Percentiles rank a stretch among this genome's conserved stretches.
Conservation (phyloP, 2,888 invertebrate genomes). For the Nomada ruficornis region DNA sequence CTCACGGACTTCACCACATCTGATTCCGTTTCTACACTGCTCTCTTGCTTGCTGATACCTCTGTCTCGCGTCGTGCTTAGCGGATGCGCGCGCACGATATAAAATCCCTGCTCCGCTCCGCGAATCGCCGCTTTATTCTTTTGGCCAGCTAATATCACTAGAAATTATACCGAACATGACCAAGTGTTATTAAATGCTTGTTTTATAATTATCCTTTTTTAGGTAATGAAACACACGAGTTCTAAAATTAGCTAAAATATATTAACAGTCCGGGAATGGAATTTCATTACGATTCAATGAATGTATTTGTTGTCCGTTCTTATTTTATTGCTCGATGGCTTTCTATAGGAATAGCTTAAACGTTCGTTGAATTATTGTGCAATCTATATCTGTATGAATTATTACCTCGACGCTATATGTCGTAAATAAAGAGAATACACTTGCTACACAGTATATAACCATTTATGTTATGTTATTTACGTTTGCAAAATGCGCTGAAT, state of each 20-base stretch:
- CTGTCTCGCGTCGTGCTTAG: slow-evolving; percentile 52
- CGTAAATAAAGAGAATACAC: not conserved
- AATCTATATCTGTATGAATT: not conserved
- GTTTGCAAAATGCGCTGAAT: not conserved
- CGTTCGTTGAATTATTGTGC: not conserved
- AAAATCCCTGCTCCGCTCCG: slow-evolving; percentile 54
- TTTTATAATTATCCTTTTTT: not conserved
- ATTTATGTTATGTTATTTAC: not conserved
- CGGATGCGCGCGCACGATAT: slow-evolving; percentile 49
- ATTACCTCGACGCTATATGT: not conserved
- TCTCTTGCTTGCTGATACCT: slow-evolving; percentile 66
- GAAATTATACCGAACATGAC: slow-evolving; percentile 23
- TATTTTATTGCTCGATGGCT: not conserved
- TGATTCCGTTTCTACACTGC: slow-evolving; percentile 69
- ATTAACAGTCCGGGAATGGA: too few species aligned
- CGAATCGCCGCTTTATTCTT: slow-evolving; percentile 28
- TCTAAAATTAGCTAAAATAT: not conserved
- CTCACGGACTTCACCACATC: slow-evolving; percentile 75
- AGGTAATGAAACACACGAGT: slow-evolving; percentile 23
- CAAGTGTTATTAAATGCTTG: slow-evolving; percentile 1
- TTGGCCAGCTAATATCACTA: slow-evolving; percentile 46
- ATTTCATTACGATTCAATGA: not conserved
- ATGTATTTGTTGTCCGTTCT: not conserved
- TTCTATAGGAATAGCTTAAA: not conserved
- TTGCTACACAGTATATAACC: not conserved